Conservation (phyloP, 2,797 vertebrate genomes). For the Hapalemur alaotrensis region DNA sequence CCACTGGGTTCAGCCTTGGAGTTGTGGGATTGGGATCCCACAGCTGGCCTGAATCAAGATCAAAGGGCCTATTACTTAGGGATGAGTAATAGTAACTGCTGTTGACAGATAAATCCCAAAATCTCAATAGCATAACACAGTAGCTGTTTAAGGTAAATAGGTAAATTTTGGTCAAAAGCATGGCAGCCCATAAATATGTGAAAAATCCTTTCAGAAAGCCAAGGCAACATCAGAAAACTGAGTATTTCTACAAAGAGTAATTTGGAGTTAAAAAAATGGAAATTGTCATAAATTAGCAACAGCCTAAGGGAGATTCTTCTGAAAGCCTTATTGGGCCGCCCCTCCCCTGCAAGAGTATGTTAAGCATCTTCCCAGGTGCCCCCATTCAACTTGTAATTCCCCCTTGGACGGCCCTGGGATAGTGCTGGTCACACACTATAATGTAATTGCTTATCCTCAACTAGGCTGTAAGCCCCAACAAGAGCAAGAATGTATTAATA, state of each 20-base stretch:
- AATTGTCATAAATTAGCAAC: not conserved
- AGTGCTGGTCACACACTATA: not conserved
- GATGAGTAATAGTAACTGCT: not conserved
- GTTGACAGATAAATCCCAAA: not conserved
- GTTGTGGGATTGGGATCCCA: not conserved
- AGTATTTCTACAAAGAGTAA: not conserved
- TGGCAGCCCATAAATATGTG: not conserved
- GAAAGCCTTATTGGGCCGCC: not conserved
- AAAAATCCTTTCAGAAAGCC: not conserved
- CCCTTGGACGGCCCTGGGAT: fast-evolving
- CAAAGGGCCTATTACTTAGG: not conserved
- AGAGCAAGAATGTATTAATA: not conserved
- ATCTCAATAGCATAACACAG: not conserved
- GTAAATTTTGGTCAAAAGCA: not conserved
- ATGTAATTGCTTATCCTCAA: not conserved
- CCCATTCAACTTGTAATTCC: not conserved
- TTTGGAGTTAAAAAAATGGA: not conserved
- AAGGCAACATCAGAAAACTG: not conserved
- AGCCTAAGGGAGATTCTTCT: not conserved
- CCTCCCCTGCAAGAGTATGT: not conserved
- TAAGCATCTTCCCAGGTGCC: not conserved
- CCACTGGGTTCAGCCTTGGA: not conserved
- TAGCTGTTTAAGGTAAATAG: not conserved
- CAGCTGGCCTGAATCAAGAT: not conserved
- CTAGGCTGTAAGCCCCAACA: not conserved